phyloP scores from a whole-genome alignment of 35 echinoderm and acorn worm genomes.

The Apostichopus parvimensis region DNA sequence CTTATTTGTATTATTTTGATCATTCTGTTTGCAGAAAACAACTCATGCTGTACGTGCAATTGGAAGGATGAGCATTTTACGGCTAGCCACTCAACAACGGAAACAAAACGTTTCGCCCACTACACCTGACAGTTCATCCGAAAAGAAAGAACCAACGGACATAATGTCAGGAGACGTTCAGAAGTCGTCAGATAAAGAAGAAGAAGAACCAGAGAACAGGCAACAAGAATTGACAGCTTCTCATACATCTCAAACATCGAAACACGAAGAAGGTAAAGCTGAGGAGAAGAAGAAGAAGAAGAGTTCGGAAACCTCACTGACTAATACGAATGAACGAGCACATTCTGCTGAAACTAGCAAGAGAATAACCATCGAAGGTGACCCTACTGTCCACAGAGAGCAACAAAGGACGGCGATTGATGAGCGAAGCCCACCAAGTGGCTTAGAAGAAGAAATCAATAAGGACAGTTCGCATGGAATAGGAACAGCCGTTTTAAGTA shows the following conservation, averaged over 20 bases:
- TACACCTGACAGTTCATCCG: neutral
- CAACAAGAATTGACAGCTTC: conserved; percentile 18
- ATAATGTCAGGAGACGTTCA: neutral
- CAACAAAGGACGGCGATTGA: conserved; percentile 11
- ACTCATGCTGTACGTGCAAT: conserved; percentile 93
- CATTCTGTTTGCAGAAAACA: conserved; percentile 71
- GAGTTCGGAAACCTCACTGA: neutral
- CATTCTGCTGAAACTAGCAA: neutral
- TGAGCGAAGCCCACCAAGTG: conserved; percentile 28
- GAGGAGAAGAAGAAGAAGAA: neutral
- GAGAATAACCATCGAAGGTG: conserved; percentile 17
- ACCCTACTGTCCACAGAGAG: neutral
- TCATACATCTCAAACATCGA: neutral
- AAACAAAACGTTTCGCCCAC: neutral
- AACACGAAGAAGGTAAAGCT: neutral
- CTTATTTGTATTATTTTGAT: too few relatives aligned
- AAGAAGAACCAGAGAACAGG: neutral
- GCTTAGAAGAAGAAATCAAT: conserved; percentile 17
- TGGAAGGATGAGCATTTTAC: conserved; percentile 86
- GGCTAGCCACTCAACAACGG: conserved; percentile 62
- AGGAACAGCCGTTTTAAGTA: neutral
- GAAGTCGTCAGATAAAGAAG: neutral
- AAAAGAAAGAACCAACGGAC: neutral
- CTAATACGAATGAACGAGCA: neutral
- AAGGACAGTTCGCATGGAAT: neutral